Evolutionary conservation across 2,888 invertebrate species (phyloP), one percentile per base, ranked within the genome.

Genomic region (Phortica magna): DNA sequence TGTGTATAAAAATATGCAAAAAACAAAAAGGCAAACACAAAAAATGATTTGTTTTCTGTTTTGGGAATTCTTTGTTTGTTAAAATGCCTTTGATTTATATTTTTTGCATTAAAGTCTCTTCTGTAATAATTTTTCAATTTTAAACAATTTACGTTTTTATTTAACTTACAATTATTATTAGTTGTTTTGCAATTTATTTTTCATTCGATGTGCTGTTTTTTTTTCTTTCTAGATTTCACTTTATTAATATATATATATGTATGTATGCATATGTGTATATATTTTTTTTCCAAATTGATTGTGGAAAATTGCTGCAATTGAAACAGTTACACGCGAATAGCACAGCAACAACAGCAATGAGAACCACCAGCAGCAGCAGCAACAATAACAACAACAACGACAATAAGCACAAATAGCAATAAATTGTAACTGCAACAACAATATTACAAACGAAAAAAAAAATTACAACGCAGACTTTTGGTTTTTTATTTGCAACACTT

Each of bases 281-380:
- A 22, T 53, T 31, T 55, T 9, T 71, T 31, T 71, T 55, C n/a
- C 19, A 14, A 68, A 17, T 67, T 67, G 31, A 39, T 70, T 71
- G 55, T 19, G 43, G 53, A 71, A 71, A 71, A 71, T 71, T 71
- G 70, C 53, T 53, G 70, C 55, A 55, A 71, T 71, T 71, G 70
- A 55, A 71, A 79, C 81, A 82, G 84, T 86, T 86, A 86, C 85
- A 85, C 87, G 86, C 85, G 83, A 85, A 83, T 78, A 71, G 67
- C 76, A 78, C 73, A 79, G 76, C 72, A 75, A 80, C 70, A 57
- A 55, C 53, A 59, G 41, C 65, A 73, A 64, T n/a, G 19, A 72
- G 19, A 72, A 55, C 22, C 12, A 59, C 72, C 61, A 10, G 39
- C 65, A 61, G n/a, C 67, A 83, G 84, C 76, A 81, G 77, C 81